phyloP scores from a whole-genome alignment of 2,113 vertebrate genomes.

The Piprites chloris region DNA sequence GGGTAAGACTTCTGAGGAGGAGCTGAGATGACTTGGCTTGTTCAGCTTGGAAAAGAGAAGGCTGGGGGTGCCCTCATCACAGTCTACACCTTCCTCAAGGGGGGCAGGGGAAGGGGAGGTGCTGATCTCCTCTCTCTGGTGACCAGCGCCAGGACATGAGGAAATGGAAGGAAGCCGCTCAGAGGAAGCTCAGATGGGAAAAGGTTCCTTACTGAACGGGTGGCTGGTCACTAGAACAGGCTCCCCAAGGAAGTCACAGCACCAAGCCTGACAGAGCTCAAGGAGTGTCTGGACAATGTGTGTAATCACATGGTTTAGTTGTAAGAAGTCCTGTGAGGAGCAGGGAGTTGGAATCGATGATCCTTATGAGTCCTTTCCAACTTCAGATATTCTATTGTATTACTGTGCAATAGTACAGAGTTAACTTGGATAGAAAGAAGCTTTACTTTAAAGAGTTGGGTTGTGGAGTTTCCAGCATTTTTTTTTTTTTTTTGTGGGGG shows the following conservation, averaged over 20 bases:
- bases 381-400: not conserved
- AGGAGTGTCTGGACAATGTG: not conserved
- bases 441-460: not conserved
- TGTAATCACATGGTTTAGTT: not conserved
- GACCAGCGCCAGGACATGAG: rapidly evolving
- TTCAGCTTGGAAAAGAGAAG: not conserved
- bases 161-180: not conserved
- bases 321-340: not conserved
- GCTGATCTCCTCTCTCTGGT: not conserved
- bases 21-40: not conserved
- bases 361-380: not conserved
- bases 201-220: not conserved
- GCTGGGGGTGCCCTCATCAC: not conserved
- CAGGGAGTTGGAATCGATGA: not conserved
- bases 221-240: not conserved
- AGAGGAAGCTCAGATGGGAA: not conserved
- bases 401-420: not conserved
- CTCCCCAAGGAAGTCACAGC: not conserved
- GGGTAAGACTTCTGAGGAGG: not conserved
- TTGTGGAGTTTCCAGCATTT: not conserved
- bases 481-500: rapidly evolving
- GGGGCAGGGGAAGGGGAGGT: not conserved
- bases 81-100: not conserved
- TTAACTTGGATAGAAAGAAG: not conserved
- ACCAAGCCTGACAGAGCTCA: not conserved